Evolutionary conservation across 2,797 vertebrate species (phyloP).

Genomic region (Protosalanx chinensis): DNA sequence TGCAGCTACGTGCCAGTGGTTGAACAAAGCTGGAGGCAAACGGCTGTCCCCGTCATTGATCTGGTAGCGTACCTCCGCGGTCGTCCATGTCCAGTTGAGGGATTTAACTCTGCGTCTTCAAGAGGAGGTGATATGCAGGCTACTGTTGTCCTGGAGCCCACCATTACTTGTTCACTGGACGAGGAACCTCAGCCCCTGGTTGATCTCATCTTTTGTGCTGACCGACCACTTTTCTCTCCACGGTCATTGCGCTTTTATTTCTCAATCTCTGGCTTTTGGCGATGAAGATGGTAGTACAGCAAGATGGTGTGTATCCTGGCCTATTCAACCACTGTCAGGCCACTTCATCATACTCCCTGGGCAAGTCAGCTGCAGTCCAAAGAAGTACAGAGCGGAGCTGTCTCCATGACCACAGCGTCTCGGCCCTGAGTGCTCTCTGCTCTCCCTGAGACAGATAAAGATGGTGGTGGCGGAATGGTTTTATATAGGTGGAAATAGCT

Average conservation of each 20-base stretch:
- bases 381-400: conserved; percentile 37
- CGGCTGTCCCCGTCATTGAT: conserved; percentile 30
- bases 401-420: conserved; percentile 40
- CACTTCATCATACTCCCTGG: conserved; percentile 62
- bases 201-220: conserved; percentile 58
- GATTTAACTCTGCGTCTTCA: conserved; percentile 1
- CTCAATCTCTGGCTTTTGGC: conserved; percentile 55
- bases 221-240: conserved; percentile 53
- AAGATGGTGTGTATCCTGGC: conserved; percentile 57
- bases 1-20: conserved; percentile 13
- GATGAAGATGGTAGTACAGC: conserved; percentile 59
- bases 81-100: conserved; percentile 15
- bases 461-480: conserved; percentile 7
- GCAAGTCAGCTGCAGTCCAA: conserved; percentile 49
- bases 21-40: conserved; percentile 18
- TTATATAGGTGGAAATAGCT: conserved; percentile 37
- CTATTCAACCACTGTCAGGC: conserved; percentile 56
- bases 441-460: conserved; percentile 42
- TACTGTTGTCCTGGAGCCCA: conserved; percentile 26
- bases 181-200: conserved; percentile 32
- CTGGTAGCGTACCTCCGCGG: conserved; percentile 17
- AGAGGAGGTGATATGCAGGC: conserved; percentile 11
- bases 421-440: not conserved
- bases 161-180: conserved; percentile 42
- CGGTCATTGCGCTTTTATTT: conserved; percentile 58